phyloP scores from a whole-genome alignment of 92 coral and sea anemone genomes.

The Actinostola sp. region DNA sequence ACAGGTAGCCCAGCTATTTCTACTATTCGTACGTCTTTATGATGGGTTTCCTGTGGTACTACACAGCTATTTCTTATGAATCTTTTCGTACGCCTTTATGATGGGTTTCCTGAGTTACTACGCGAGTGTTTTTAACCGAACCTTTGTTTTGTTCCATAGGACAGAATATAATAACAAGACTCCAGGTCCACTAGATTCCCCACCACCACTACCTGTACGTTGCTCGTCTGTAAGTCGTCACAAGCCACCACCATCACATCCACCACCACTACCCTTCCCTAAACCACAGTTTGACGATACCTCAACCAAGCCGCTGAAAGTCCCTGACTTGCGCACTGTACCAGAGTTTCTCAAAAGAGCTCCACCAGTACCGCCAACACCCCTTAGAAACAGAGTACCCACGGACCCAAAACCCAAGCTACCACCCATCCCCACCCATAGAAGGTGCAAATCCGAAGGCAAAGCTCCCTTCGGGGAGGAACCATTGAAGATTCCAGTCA shows the following conservation, averaged over 20 bases:
- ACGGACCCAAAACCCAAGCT: constrained; percentile 54
- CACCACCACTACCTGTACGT: constrained; percentile 90
- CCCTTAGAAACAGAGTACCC: constrained; percentile 32
- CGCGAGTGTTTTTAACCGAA: too few relatives aligned
- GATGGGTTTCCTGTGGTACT: too few relatives aligned
- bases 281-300: constrained; percentile 48
- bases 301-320: constrained; percentile 24
- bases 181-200: constrained; percentile 56
- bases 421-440: constrained; percentile 78
- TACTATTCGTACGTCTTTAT: too few relatives aligned
- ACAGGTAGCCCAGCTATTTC: too few relatives aligned
- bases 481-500: constrained; percentile 4
- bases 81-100: too few relatives aligned
- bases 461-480: constrained; percentile 70
- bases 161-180: constrained; percentile 5
- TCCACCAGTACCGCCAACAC: constrained; percentile 70
- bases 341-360: constrained; percentile 42
- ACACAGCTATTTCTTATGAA: too few relatives aligned
- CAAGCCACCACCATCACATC: constrained; percentile 36
- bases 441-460: constrained; percentile 81
- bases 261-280: constrained; percentile 55
- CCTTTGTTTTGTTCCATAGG: background rate
- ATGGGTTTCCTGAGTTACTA: too few relatives aligned
- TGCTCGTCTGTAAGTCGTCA: constrained; percentile 88
- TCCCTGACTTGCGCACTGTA: constrained; percentile 14